These are phyloP conservation scores for Metallyticus violacea DNA, from an alignment of 2,888 invertebrate genomes.

Conservation along the genomic window DNA sequence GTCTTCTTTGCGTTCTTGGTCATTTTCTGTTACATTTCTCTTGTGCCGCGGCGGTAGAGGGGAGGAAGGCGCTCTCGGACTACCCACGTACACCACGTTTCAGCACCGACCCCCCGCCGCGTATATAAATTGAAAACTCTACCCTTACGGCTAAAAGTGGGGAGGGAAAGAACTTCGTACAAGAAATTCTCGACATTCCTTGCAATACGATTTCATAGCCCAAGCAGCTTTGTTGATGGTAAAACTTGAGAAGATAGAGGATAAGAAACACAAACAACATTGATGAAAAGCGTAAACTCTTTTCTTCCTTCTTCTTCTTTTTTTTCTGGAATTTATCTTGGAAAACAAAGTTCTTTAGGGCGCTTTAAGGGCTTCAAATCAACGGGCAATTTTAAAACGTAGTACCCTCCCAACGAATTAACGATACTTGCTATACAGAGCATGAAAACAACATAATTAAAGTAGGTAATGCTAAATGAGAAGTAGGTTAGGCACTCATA, in stretches of 20 bases:
- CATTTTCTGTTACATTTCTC: background rate
- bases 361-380: too few relatives aligned
- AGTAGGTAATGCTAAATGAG: too few relatives aligned
- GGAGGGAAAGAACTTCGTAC: background rate
- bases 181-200: too few relatives aligned
- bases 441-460: too few relatives aligned
- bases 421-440: too few relatives aligned
- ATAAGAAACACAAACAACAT: background rate
- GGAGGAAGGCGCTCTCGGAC: background rate
- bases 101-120: too few relatives aligned
- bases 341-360: too few relatives aligned
- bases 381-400: too few relatives aligned
- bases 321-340: background rate
- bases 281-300: background rate
- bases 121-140: background rate
- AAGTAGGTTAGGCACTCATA: too few relatives aligned
- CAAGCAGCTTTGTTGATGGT: background rate
- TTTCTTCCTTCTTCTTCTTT: background rate
- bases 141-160: background rate
- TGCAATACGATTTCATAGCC: background rate
- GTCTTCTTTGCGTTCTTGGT: background rate
- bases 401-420: too few relatives aligned
- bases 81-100: background rate
- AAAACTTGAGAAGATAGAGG: too few relatives aligned
- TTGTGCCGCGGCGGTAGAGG: background rate